Evolutionary conservation across 2,113 vertebrate genomes (phyloP), one percentile per base, ranked within the genome.

Genomic region (Albula glossodonta): DNA sequence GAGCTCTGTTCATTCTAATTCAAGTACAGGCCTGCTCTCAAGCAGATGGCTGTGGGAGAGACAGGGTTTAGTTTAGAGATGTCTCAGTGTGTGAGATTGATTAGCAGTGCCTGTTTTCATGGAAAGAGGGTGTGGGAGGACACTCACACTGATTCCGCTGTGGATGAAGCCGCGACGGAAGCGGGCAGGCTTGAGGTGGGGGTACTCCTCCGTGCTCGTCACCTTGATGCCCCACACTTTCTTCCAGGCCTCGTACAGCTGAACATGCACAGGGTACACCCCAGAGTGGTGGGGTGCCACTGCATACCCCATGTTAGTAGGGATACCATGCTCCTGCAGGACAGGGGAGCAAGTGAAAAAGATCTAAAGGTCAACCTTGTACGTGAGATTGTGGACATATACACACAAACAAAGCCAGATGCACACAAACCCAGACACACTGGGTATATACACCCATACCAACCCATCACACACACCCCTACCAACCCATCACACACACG

Each of bases 281-380:
- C 97, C 97, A 0, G 97, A 97, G 91, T 97, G 97, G 91, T 97
- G 97, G 3, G 97, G 97, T 0, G 97, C 97, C 89, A 97, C 97
- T 0, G 97, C 97, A 0, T 97, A 97, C 0, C 97, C 97, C 97
- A 97, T 97, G 91, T 97, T 96, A 4, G 96, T 97, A 88, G 97
- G 97, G 85, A 97, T 97, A 57, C 96, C 97, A 0, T 97, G 97
- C 82, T 97, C 97, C 97, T 97, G 89, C 5, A 19, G 17, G 15
- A 74, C 22, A 74, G n/a, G 70, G 2, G n/a, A 31, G 5, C 22
- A 8, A 5, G n/a, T 22, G 63, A 22, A 41, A 41, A 41, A 41
- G 31, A 41, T 41, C 31, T 41, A 41, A 41, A 41, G 31, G 31
- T 41, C 31, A 1, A 41, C 31, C 31, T 41, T 41, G 31, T 41